Conservation (phyloP, 2,113 vertebrate genomes). For the Dolichotis patagonum region DNA sequence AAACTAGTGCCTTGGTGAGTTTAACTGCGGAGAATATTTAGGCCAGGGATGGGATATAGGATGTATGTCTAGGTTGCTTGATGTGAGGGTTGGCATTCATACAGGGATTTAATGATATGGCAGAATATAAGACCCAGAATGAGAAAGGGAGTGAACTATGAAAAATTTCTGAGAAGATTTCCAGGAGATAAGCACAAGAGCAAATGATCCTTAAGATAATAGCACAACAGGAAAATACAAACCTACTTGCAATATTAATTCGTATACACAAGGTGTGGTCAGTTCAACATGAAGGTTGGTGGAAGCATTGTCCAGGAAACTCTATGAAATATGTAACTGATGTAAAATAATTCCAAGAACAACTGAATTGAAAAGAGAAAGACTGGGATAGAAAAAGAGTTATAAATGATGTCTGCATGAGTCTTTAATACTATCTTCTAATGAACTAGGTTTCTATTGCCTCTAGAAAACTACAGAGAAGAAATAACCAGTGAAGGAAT, state of each 20-base stretch:
- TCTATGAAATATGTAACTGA: background rate
- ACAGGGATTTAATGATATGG: background rate
- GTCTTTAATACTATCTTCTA: background rate
- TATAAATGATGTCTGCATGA: background rate
- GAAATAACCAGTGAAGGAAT: background rate
- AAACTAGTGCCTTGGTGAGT: background rate
- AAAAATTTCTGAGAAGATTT: background rate
- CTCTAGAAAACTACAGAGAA: background rate
- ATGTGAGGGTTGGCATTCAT: background rate
- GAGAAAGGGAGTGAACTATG: background rate
- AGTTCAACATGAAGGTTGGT: background rate
- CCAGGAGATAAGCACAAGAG: background rate
- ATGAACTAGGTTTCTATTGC: background rate
- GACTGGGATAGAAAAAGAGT: background rate
- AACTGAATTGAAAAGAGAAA: background rate
- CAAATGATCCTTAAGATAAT: background rate
- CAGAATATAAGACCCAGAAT: background rate
- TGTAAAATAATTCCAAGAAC: background rate
- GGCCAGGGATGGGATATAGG: background rate
- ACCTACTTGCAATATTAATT: background rate
- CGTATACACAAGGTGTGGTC: background rate
- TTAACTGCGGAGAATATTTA: background rate
- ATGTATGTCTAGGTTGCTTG: background rate
- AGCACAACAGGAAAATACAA: background rate
- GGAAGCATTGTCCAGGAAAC: background rate